phyloP scores from a whole-genome alignment of 2,113 vertebrate species.

The Pleuronectes platessa region DNA sequence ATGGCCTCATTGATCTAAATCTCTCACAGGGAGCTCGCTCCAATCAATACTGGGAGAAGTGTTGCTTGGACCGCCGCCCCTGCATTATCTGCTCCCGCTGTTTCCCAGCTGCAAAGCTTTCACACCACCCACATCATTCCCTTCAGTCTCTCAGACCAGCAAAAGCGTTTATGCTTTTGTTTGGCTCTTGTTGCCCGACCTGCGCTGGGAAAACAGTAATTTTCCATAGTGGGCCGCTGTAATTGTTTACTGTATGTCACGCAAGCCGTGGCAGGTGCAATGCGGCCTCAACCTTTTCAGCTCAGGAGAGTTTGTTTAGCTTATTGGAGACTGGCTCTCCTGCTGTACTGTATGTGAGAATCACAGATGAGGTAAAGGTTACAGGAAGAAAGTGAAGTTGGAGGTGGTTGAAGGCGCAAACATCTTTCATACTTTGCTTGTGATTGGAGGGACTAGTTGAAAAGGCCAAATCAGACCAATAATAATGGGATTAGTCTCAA shows the following conservation, averaged over 20 bases:
- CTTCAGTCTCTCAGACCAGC: conserved; percentile 9
- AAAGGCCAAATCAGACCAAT: conserved; percentile 16
- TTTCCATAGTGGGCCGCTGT: neutral
- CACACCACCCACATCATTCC: conserved; percentile 34
- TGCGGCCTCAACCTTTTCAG: neutral
- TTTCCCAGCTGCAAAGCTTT: conserved; percentile 28
- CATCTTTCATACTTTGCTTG: neutral
- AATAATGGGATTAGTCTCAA: neutral
- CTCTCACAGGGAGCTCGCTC: conserved; percentile 56
- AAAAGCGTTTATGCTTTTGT: conserved; percentile 27
- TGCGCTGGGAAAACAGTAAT: conserved; percentile 1
- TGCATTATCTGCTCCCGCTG: conserved; percentile 33
- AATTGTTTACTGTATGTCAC: conserved; percentile 15
- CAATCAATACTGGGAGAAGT: conserved; percentile 57
- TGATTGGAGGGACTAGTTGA: conserved; percentile 1
- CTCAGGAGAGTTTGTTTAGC: neutral
- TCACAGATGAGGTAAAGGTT: conserved; percentile 7
- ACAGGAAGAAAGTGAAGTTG: neutral
- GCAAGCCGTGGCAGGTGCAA: neutral
- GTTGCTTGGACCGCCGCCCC: conserved; percentile 47
- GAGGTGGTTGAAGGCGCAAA: neutral
- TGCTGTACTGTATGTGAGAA: neutral
- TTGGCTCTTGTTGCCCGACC: conserved; percentile 14
- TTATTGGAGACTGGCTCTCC: neutral
- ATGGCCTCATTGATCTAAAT: conserved; percentile 69